Percentiles rank a stretch among this genome's conserved stretches.
These are phyloP conservation scores for Sinopyrophorus schimmeli DNA, from an alignment of 2,888 invertebrate species.

Conservation along the genomic window DNA sequence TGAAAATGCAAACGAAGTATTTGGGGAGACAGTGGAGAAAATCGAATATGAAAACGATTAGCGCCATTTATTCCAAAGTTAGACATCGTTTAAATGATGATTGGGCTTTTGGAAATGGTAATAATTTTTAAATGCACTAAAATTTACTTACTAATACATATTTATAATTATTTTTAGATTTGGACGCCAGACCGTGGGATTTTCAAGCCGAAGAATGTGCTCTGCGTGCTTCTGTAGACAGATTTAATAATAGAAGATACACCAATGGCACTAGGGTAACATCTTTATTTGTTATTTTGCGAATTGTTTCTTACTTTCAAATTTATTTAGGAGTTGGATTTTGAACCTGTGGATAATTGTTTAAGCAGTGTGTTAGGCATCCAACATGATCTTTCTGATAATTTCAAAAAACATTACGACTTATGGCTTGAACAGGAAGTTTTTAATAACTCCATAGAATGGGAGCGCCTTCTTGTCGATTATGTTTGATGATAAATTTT, in stretches of 20 bases:
- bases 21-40: constrained; percentile 98
- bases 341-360: constrained; percentile 75
- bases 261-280: constrained; percentile 43
- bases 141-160: too few species aligned
- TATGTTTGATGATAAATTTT: constrained; percentile 15
- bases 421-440: constrained; percentile 97
- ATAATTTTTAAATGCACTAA: constrained; percentile 16
- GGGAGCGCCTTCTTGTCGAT: constrained; percentile 63
- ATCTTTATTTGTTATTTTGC: background rate
- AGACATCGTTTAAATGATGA: constrained; percentile 96
- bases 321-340: constrained; percentile 60
- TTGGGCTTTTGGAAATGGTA: constrained; percentile 98
- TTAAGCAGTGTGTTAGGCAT: constrained; percentile 79
- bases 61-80: constrained; percentile 97
- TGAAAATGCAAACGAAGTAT: constrained; percentile 99
- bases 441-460: constrained; percentile 80
- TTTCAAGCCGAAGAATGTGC: constrained; percentile 97
- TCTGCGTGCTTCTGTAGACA: constrained; percentile 89
- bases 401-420: constrained; percentile 92
- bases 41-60: constrained; percentile 99
- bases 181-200: constrained; percentile 98
- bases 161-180: constrained; percentile 60
- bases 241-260: constrained; percentile 93
- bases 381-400: constrained; percentile 83
- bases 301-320: background rate